phyloP scores from a whole-genome alignment of 2,888 invertebrate genomes.

The Cabera pusaria region DNA sequence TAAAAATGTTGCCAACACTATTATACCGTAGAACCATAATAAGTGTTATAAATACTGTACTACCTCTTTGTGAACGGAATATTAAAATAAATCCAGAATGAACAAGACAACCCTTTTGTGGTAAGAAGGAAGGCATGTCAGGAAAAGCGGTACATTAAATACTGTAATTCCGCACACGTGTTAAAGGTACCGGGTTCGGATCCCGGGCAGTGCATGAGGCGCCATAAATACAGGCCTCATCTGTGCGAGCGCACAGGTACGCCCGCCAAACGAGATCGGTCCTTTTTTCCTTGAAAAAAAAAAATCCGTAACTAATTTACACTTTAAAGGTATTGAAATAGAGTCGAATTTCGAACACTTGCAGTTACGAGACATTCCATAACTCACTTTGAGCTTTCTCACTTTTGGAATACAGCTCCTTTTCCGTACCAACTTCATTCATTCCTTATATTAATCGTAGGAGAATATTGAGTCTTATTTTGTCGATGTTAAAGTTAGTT shows the following conservation, averaged over 20 bases:
- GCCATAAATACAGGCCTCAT: conserved; percentile 81
- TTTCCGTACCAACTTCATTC: conserved; percentile 55
- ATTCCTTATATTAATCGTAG: conserved; percentile 5
- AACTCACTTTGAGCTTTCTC: conserved; percentile 80
- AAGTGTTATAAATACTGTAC: too few relatives aligned
- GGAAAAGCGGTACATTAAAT: conserved; percentile 15
- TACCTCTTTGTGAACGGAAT: too few relatives aligned
- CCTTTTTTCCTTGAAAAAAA: conserved; percentile 71
- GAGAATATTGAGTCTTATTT: conserved; percentile 3
- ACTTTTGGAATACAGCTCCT: conserved; percentile 79
- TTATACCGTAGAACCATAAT: too few relatives aligned
- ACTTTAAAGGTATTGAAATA: too few relatives aligned
- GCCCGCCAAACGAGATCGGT: conserved; percentile 80
- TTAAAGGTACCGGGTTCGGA: conserved; percentile 36
- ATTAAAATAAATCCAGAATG: too few relatives aligned
- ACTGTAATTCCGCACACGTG: conserved; percentile 30
- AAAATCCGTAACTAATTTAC: too few relatives aligned
- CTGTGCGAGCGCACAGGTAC: conserved; percentile 77
- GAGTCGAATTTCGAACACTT: conserved; percentile 44
- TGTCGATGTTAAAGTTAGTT: conserved; percentile 39
- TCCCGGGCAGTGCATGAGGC: conserved; percentile 64
- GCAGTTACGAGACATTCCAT: too few relatives aligned
- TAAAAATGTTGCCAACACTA: too few relatives aligned
- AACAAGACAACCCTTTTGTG: conserved; percentile 4
- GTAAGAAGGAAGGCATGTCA: not conserved